Conservation (phyloP, 2,888 invertebrate species). For the Calliopum simillimum region DNA sequence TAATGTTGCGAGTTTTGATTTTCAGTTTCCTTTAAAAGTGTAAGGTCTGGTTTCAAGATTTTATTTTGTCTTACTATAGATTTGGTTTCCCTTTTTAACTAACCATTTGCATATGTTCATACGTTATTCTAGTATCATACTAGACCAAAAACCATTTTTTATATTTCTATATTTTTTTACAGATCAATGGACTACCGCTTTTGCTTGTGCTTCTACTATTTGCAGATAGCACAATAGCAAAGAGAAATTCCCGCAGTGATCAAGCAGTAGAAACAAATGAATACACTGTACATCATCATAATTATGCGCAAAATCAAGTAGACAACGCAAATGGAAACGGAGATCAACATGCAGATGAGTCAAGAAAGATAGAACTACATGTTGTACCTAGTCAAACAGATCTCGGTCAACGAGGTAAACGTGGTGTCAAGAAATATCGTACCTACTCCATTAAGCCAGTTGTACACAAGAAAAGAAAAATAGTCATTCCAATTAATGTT, state of each 20-base stretch:
- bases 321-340: constrained; percentile 21
- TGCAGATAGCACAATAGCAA: constrained; percentile 41
- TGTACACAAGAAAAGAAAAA: constrained; percentile 49
- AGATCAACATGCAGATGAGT: constrained; percentile 45
- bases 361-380: constrained; percentile 36
- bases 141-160: neutral
- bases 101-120: no score
- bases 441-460: constrained; percentile 51
- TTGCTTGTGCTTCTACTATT: constrained; percentile 37
- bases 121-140: no score
- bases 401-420: constrained; percentile 47
- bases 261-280: constrained; percentile 40
- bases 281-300: constrained; percentile 46
- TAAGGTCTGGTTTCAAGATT: no score
- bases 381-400: constrained; percentile 39
- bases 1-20: no score
- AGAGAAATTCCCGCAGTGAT: constrained; percentile 32
- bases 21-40: no score
- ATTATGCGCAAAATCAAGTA: constrained; percentile 45
- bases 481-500: constrained; percentile 40
- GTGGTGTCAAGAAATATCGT: constrained; percentile 52
- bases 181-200: constrained; percentile 15
- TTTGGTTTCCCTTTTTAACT: no score
- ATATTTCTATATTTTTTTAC: neutral
- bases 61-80: no score